Percentiles rank a stretch among this genome's conserved stretches.
These are phyloP conservation scores for Drosophila erecta DNA, from an alignment of 1,140 invertebrate genomes.

Conservation along the genomic window DNA sequence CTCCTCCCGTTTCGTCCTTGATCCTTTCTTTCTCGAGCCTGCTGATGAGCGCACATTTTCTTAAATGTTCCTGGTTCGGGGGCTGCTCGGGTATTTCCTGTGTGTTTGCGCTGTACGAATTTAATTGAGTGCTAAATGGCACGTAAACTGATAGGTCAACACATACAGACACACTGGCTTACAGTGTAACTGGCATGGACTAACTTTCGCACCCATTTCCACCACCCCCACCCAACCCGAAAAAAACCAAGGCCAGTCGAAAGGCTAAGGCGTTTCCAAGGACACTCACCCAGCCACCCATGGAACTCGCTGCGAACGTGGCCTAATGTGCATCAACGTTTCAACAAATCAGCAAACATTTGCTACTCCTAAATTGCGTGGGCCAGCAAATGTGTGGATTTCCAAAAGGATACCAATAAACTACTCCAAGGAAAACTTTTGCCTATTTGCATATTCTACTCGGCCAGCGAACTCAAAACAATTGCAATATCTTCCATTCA, in stretches of 20 bases:
- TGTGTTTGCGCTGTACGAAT: constrained; percentile 69
- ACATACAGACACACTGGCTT: constrained; percentile 37
- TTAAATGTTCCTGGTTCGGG: constrained; percentile 60
- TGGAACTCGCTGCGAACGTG: constrained; percentile 24
- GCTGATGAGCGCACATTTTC: constrained; percentile 77
- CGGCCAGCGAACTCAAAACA: background rate
- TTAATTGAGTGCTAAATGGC: constrained; percentile 84
- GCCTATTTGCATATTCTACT: background rate
- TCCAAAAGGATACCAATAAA: constrained; percentile 41
- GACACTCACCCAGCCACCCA: constrained; percentile 31
- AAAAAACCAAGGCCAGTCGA: constrained; percentile 4
- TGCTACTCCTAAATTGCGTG: constrained; percentile 50
- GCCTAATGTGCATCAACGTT: constrained; percentile 63
- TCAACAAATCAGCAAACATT: constrained; percentile 49
- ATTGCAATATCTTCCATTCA: background rate
- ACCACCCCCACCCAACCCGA: background rate
- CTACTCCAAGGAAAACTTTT: constrained; percentile 44
- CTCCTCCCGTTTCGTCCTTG: constrained; percentile 3
- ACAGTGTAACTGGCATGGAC: constrained; percentile 47
- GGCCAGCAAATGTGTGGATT: constrained; percentile 10
- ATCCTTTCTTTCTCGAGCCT: constrained; percentile 8
- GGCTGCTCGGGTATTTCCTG: constrained; percentile 38
- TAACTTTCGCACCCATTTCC: constrained; percentile 49
- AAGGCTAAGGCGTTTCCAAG: constrained; percentile 63
- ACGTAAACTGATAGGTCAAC: constrained; percentile 83